Base-by-base conservation (phyloP, 2,113 vertebrate genomes). In the Eira barbara region DNA sequence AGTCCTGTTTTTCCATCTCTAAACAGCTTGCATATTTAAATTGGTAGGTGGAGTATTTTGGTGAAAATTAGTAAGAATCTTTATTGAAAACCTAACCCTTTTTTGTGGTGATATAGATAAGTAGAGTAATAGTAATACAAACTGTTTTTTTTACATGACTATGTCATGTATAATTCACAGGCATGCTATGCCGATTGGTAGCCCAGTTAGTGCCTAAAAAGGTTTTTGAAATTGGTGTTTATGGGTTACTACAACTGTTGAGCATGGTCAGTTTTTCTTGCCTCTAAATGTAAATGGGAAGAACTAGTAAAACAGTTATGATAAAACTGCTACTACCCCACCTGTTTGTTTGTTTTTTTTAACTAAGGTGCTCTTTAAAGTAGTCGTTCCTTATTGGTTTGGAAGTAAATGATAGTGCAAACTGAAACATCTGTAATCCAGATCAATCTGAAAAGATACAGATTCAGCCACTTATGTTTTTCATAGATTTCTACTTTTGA, bases 251-350 rank as follows among this genome's bases (percentile, higher is more conserved):
- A 0, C 61, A 59, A 36, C 69, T 92, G 55, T 94, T 90, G 71
- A 88, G 7, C 15, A 45, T 23, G 2, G 61, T 92, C 20, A 76
- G 4, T 74, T 92, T 96, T 93, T 69, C 80, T 79, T 84, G 29
- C 65, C 47, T 97, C 87, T 84, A 91, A 89, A 52, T 92, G 52
- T 73, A 88, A 92, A 74, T 90, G n/a, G 36, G 57, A 96, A 94
- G 36, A 90, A 31, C 29, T 76, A 18, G 67, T 96, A 85, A 52
- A 81, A 91, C 25, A 91, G 15, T 91, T 86, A 5, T 4, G 59
- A 29, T 67, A 84, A 94, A 21, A 57, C 27, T 88, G 69, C 63
- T 82, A 52, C 69, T 7, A 9, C 4, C 18, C 5, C 3, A 47
- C 34, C 12, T 86, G 27, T 21, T 27, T 11, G 11, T 25, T 27